Base-by-base conservation (phyloP, 2,797 vertebrate genomes). In the Darevskia mixta region DNA sequence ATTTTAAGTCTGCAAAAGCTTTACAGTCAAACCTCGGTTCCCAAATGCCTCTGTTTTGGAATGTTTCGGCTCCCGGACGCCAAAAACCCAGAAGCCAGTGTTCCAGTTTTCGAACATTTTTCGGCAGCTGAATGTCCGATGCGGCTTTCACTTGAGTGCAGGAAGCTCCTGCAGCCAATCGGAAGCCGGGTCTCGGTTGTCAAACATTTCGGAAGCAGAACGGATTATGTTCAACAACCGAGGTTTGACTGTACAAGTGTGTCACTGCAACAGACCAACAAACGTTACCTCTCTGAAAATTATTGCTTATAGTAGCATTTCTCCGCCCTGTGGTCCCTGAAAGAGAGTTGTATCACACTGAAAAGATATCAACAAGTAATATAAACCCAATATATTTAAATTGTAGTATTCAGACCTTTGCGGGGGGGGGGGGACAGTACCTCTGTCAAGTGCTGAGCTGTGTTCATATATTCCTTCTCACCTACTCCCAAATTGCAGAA, bases 401-500 rank as follows among this genome's bases (percentile, higher is more conserved):
- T 27, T 81, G 41, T 49, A 0, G 0, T 0, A 1, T 43, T 87
- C 0, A 0, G 25, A 29, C 43, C 10, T 15, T 86, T 83, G 58
- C 83, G 4, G 27, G 43, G 49, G 3, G 49, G 1, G 0, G 0
- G 71, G 72, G 5, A 86, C 1, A 6, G 77, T 69, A 0, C 35
- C 79, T 92, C 32, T 55, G 23, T 15, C 41, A 5, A 27, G 0
- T 35, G 55, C 27, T 1, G 58, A 79, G 25, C 55, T 64, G 66
- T 38, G 8, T 78, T 43, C 23, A 15, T 23, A 23, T 87, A 71
- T 75, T 55, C 73, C 84, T 85, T 18, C 32, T 55, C 17, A 13
- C 49, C 49, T 49, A 13, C 29, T 4, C 35, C 35, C 80, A 83
- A 6, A 73, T n/a, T 84, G 2, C 95, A 99, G 99, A 97, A 96